Percentiles rank a stretch among this genome's conserved stretches.
These are phyloP conservation scores for Anableps anableps DNA, from an alignment of 2,797 vertebrate species.

Conservation along the genomic window DNA sequence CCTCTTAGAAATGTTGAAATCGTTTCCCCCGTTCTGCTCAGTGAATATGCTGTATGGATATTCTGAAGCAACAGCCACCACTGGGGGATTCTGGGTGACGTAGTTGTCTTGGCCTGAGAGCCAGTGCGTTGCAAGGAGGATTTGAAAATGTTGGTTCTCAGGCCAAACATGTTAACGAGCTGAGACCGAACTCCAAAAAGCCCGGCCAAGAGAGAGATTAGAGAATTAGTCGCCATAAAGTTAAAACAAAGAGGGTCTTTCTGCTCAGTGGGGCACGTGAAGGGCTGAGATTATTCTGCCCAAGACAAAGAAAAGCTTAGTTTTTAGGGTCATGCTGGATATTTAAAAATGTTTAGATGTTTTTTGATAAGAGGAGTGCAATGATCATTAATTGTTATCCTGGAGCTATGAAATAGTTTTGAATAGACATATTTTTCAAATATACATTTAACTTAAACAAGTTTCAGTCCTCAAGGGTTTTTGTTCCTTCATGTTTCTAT, in stretches of 20 bases:
- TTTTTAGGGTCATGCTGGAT: conserved; percentile 25
- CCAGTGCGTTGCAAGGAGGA: conserved; percentile 52
- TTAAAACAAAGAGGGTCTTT: conserved; percentile 50
- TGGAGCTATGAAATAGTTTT: neutral
- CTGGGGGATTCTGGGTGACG: conserved; percentile 72
- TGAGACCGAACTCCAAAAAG: conserved; percentile 45
- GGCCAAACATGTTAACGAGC: conserved; percentile 63
- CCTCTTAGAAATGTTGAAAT: conserved; percentile 64
- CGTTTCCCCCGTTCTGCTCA: conserved; percentile 55
- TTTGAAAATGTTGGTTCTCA: conserved; percentile 56
- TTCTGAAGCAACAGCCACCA: conserved; percentile 66
- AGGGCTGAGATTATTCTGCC: conserved; percentile 26
- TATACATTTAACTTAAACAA: neutral
- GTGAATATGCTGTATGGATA: conserved; percentile 43
- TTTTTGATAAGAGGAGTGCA: conserved; percentile 1
- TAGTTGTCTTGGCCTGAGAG: conserved; percentile 56
- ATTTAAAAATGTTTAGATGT: conserved; percentile 10
- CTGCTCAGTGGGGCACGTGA: conserved; percentile 26
- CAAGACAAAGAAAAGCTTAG: conserved; percentile 18
- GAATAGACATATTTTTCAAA: neutral
- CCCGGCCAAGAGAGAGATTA: conserved; percentile 51
- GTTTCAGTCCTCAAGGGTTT: neutral
- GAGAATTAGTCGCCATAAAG: conserved; percentile 43
- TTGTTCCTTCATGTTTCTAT: neutral
- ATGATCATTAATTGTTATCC: neutral